Evolutionary conservation across 2,113 vertebrate species (phyloP), one percentile per base, ranked within the genome.

Genomic region (Vidua chalybeata): DNA sequence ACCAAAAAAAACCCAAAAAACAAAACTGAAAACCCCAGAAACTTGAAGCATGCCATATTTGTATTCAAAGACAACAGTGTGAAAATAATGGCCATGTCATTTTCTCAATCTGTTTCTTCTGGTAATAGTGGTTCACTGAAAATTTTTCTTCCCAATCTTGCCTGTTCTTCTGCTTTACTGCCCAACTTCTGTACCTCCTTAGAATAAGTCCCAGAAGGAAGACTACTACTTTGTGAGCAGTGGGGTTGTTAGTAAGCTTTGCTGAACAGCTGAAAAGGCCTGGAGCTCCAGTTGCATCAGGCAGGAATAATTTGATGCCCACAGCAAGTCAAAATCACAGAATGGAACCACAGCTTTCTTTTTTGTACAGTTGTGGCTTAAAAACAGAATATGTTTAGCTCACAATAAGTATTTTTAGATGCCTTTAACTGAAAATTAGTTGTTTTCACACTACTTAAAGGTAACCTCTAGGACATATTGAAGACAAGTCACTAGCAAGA

Each of bases 21-120:
- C 5, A 49, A 46, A 82, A 46, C 20, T 20, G 52, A 37, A 84
- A 73, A 45, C 13, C 2, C 9, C 41, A 45, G 46, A 37, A 91
- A 41, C 20, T 0, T 41, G 43, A 74, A 49, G 55, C 43, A 48
- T 2, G 4, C 27, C 2, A 0, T 19, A 51, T 10, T 18, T 27
- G 19, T 19, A 28, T 43, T 56, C 76, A 52, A 56, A 13, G 75
- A 37, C 15, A 72, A 37, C 14, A 46, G 28, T 3, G 8, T 24
- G 31, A 61, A 66, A 69, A 30, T 15, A 58, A 67, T 1, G 2
- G 16, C 54, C 71, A 15, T 5, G 19, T 22, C 49, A 22, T 56
- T 68, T 88, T 7, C 37, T 69, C 37, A 39, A 4, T 7, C 22
- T 17, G 7, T 51, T 89, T 48, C n/a, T 67, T 24, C 46, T 28